A percentile compares a stretch with the other conserved stretches of the same genome.
phyloP scores from a whole-genome alignment of 1,140 invertebrate species.

The Hylaeus volcanicus region DNA sequence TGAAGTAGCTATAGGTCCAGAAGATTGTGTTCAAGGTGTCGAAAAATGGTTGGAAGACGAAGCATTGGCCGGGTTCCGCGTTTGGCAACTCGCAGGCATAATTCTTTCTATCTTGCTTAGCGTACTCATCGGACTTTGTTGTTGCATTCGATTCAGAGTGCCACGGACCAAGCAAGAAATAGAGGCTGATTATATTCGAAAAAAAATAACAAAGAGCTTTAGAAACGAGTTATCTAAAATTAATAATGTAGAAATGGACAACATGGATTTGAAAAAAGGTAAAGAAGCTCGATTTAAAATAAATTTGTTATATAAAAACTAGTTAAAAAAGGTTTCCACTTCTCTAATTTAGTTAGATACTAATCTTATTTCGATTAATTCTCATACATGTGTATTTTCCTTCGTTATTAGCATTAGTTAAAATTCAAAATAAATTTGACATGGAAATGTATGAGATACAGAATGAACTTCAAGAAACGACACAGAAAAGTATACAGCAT shows the following conservation, averaged over 20 bases:
- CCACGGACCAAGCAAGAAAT: constrained; percentile 96
- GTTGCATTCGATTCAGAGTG: constrained; percentile 92
- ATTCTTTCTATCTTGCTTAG: constrained; percentile 74
- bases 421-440: constrained; percentile 78
- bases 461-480: constrained; percentile 61
- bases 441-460: constrained; percentile 71
- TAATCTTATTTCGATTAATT: neutral
- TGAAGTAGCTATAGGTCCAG: constrained; percentile 57
- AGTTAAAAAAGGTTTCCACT: constrained; percentile 12
- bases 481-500: constrained; percentile 29
- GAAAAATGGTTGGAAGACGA: constrained; percentile 75
- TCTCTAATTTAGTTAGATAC: neutral
- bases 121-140: constrained; percentile 88
- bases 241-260: constrained; percentile 91
- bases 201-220: constrained; percentile 91
- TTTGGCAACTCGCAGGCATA: constrained; percentile 76
- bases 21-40: constrained; percentile 64
- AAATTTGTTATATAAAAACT: neutral
- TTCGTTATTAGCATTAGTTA: constrained; percentile 77
- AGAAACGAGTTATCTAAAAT: constrained; percentile 89
- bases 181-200: constrained; percentile 92
- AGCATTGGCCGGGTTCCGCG: constrained; percentile 71
- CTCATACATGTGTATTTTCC: neutral
- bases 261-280: constrained; percentile 91
- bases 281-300: constrained; percentile 56